Evolutionary conservation across 2,888 invertebrate species (phyloP).

Genomic region (Drosophila atripex): DNA sequence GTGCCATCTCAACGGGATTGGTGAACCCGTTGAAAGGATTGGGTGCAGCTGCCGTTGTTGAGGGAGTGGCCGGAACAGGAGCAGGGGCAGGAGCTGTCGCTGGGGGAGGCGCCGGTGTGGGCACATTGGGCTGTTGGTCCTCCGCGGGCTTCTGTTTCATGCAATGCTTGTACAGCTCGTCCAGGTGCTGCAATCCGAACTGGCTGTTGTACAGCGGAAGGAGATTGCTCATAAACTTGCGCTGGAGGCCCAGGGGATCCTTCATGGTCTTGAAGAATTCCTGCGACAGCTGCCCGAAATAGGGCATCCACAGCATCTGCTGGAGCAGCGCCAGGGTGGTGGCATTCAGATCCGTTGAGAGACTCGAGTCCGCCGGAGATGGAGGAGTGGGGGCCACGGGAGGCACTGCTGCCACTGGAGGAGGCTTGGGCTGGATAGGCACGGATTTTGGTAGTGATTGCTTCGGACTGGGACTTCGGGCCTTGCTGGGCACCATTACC

Average conservation of each 20-base stretch:
- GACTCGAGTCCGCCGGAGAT: constrained; percentile 71
- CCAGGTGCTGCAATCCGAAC: constrained; percentile 66
- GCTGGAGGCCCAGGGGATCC: constrained; percentile 71
- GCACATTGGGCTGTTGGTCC: constrained; percentile 52
- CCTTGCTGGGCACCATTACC: constrained; percentile 29
- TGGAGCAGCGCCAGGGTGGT: constrained; percentile 89
- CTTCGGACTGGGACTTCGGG: constrained; percentile 41
- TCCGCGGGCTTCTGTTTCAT: constrained; percentile 82
- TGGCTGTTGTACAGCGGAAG: constrained; percentile 70
- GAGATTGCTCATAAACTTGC: constrained; percentile 73
- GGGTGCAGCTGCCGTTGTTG: constrained; percentile 21
- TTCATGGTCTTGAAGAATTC: constrained; percentile 84
- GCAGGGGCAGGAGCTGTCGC: constrained; percentile 21
- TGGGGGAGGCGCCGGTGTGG: constrained; percentile 27
- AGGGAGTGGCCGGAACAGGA: constrained; percentile 25
- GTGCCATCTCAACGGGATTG: constrained; percentile 84
- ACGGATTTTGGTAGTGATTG: constrained; percentile 18
- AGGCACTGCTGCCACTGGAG: constrained; percentile 14
- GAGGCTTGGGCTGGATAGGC: constrained; percentile 37
- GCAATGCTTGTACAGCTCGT: constrained; percentile 71
- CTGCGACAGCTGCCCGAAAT: constrained; percentile 84
- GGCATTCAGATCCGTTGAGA: constrained; percentile 88
- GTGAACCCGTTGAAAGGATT: constrained; percentile 62
- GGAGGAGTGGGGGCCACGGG: constrained; percentile 37
- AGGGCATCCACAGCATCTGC: constrained; percentile 91